Evolutionary conservation across 2,888 invertebrate species (phyloP).

Genomic region (Leptopterna dolabrata): DNA sequence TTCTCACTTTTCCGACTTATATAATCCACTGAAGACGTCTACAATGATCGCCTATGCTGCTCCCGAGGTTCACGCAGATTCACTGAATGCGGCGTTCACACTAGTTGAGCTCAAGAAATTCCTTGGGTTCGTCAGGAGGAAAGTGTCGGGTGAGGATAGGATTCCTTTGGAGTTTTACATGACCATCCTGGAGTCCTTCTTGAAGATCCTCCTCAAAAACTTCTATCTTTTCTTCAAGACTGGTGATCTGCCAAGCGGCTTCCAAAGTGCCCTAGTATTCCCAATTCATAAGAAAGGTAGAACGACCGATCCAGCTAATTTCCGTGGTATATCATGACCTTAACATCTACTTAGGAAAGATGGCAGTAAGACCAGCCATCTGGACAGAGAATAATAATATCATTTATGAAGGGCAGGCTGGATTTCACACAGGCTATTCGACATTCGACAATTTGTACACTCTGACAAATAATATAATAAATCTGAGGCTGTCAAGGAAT

Average conservation of each 20-base stretch:
- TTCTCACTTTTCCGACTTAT: background rate
- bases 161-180: background rate
- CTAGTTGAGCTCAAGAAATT: background rate
- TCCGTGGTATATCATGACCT: no score
- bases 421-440: no score
- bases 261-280: background rate
- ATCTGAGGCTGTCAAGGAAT: no score
- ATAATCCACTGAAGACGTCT: background rate
- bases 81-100: background rate
- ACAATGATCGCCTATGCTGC: background rate
- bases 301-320: no score
- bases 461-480: no score
- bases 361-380: no score
- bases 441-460: no score
- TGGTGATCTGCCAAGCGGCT: background rate
- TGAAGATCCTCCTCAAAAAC: background rate
- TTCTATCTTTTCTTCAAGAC: background rate
- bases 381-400: no score
- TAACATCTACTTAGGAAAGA: no score
- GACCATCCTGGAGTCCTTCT: background rate
- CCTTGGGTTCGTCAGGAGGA: background rate
- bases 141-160: background rate
- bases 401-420: no score
- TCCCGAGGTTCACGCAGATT: background rate
- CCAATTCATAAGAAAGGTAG: no score